Evolutionary conservation across 2,797 vertebrate species (phyloP).

Genomic region (Chrosomus eos): DNA sequence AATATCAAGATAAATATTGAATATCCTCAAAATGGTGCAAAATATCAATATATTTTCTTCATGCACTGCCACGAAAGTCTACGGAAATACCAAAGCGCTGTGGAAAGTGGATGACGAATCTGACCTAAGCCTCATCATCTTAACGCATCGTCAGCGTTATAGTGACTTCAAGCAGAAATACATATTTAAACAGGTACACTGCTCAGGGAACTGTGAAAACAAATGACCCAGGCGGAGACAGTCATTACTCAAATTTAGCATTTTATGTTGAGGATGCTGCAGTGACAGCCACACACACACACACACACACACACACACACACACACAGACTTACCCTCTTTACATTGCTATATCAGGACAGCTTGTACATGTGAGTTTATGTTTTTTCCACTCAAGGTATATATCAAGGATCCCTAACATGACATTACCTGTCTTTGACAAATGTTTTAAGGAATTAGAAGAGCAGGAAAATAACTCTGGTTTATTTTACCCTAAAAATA

Average conservation of each 20-base stretch:
- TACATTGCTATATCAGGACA: background rate
- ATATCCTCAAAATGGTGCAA: background rate
- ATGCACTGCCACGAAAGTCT: background rate
- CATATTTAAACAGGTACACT: slow-evolving; percentile 36
- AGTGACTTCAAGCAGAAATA: slow-evolving; percentile 14
- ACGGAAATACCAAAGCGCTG: background rate
- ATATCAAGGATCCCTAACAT: background rate
- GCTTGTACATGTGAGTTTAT: background rate
- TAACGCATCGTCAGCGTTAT: background rate
- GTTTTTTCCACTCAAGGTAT: background rate
- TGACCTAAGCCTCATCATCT: background rate
- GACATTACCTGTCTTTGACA: background rate
- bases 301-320: no score
- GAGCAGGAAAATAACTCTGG: background rate
- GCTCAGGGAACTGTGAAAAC: slow-evolving; percentile 19
- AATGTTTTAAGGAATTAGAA: background rate
- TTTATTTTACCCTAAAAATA: background rate
- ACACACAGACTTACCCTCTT: slow-evolving; percentile 12
- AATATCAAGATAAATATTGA: background rate
- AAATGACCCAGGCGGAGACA: slow-evolving; percentile 29
- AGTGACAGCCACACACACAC: background rate
- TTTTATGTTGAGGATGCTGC: slow-evolving; percentile 57
- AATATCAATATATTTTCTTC: background rate
- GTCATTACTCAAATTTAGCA: slow-evolving; percentile 75
- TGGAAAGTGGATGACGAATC: background rate